Evolutionary conservation across 2,888 invertebrate species (phyloP).

Genomic region (Dynastes grantii): DNA sequence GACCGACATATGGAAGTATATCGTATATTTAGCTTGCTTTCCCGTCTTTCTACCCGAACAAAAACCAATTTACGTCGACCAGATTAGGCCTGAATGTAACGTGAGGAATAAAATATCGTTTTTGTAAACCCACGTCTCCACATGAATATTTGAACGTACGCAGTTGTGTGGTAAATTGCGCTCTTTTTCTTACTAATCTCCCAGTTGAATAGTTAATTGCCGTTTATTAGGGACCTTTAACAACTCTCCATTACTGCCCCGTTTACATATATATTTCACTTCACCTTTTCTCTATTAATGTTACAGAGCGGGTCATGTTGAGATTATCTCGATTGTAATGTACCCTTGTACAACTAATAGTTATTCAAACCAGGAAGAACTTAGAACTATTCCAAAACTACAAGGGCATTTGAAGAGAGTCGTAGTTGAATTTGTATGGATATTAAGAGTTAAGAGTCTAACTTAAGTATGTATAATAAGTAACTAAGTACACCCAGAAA

Average conservation of each 20-base stretch:
- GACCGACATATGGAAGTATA: too few species aligned
- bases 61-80: conserved; percentile 21
- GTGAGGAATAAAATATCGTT: conserved; percentile 9
- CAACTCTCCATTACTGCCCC: conserved; percentile 26
- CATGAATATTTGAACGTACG: conserved; percentile 35
- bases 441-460: too few species aligned
- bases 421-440: too few species aligned
- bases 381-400: too few species aligned
- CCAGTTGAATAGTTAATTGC: conserved; percentile 56
- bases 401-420: too few species aligned
- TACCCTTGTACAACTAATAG: too few species aligned
- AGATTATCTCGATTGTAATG: background rate
- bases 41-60: conserved; percentile 12
- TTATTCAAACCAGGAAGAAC: too few species aligned
- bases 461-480: too few species aligned
- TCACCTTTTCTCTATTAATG: conserved; percentile 9
- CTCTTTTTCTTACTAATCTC: conserved; percentile 39
- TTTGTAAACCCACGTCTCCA: conserved; percentile 23
- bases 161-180: conserved; percentile 25
- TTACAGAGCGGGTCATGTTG: background rate
- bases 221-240: conserved; percentile 55
- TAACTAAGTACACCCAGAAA: too few species aligned
- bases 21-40: too few species aligned
- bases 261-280: background rate
- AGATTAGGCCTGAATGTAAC: conserved; percentile 23